phyloP scores from a whole-genome alignment of 2,797 vertebrate species.

The Phaenicophaeus curvirostris region DNA sequence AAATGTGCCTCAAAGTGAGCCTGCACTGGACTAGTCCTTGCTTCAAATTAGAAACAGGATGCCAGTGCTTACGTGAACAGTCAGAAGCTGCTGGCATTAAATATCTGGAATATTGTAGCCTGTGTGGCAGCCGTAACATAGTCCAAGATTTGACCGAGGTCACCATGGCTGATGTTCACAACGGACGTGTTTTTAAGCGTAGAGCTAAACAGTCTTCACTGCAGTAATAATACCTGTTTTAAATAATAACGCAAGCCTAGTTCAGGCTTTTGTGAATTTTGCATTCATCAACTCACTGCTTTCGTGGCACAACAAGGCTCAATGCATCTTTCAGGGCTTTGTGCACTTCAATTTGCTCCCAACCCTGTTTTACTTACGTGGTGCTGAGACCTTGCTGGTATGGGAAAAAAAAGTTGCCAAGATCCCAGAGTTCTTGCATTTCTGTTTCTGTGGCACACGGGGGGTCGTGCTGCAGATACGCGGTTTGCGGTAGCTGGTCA shows the following conservation, averaged over 20 bases:
- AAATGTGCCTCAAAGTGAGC: not conserved
- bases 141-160: not conserved
- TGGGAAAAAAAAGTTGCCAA: not conserved
- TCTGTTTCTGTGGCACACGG: not conserved
- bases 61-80: not conserved
- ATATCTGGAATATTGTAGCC: not conserved
- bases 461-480: accelerated
- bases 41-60: not conserved
- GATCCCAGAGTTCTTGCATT: not conserved
- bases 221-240: slow-evolving; percentile 79
- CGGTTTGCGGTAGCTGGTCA: not conserved
- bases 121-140: not conserved
- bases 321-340: slow-evolving; percentile 51
- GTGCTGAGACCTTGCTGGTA: not conserved
- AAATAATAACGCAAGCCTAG: slow-evolving; percentile 6
- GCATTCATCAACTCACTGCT: not conserved
- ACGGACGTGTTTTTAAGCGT: not conserved
- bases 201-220: not conserved
- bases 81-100: not conserved
- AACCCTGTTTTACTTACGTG: accelerated
- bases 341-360: not conserved
- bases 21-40: not conserved
- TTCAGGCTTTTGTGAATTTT: not conserved
- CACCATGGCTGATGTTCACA: accelerated
- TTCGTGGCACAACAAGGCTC: slow-evolving; percentile 67